These are phyloP conservation scores for Myotis daubentonii DNA, from an alignment of 2,797 vertebrate genomes.

Conservation along the genomic window DNA sequence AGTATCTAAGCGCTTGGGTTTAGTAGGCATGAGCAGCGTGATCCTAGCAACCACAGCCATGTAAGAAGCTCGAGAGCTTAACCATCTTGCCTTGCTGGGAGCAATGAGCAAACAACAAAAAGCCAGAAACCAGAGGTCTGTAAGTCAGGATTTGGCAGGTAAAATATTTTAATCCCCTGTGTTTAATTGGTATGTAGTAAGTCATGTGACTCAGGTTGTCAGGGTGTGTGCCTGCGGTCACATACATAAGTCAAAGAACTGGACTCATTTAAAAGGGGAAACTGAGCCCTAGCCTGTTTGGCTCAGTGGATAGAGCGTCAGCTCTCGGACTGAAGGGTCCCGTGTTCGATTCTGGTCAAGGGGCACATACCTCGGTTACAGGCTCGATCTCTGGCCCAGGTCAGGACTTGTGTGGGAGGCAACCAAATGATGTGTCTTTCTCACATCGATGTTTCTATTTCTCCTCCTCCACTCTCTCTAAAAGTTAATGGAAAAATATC, in stretches of 20 bases:
- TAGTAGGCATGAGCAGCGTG: not conserved
- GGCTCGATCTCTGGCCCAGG: not conserved
- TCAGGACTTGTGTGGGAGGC: not conserved
- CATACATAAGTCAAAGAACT: not conserved
- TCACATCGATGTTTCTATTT: not conserved
- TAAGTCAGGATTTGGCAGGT: not conserved
- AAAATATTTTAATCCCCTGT: not conserved
- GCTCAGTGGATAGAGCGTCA: not conserved
- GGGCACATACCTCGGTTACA: not conserved
- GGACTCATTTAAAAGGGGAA: not conserved
- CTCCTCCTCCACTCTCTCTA: not conserved
- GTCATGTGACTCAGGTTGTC: not conserved
- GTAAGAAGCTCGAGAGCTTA: not conserved
- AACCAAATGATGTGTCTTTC: not conserved
- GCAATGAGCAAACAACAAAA: not conserved
- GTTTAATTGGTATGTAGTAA: constrained; percentile 12
- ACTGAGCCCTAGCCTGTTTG: not conserved
- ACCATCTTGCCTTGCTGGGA: not conserved
- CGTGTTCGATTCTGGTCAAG: not conserved
- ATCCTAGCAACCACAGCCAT: not conserved
- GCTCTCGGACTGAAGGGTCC: not conserved
- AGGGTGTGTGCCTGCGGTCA: not conserved
- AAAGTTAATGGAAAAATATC: not conserved
- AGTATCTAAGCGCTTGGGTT: no score
- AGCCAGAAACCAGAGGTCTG: not conserved